phyloP scores from a whole-genome alignment of 2,113 vertebrate genomes.

The Corvus moneduloides region DNA sequence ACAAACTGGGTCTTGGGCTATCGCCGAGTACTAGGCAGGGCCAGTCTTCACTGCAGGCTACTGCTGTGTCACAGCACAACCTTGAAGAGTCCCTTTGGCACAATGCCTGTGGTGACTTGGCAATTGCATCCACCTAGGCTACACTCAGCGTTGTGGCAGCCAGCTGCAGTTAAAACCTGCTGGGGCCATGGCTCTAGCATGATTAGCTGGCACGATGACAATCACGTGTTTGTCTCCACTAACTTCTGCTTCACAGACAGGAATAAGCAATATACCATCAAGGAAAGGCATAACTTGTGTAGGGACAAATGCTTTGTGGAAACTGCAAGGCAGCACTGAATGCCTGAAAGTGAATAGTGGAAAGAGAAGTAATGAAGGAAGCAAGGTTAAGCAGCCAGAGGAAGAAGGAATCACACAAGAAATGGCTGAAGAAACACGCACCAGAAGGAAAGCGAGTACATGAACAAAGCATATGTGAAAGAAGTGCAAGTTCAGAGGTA shows the following conservation, averaged over 20 bases:
- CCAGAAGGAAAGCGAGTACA: fast-evolving
- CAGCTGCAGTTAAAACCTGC: constrained; percentile 44
- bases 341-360: not conserved
- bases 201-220: not conserved
- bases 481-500: not conserved
- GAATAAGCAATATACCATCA: not conserved
- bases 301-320: not conserved
- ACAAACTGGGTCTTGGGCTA: not conserved
- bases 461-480: not conserved
- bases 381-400: not conserved
- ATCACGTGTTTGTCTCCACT: not conserved
- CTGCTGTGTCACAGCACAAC: not conserved
- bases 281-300: not conserved
- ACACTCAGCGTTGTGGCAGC: not conserved
- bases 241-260: not conserved
- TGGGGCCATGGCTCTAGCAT: not conserved
- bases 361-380: not conserved
- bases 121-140: constrained; percentile 11
- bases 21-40: not conserved
- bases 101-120: not conserved
- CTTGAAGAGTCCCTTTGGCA: constrained; percentile 19
- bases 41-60: not conserved
- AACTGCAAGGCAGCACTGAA: not conserved
- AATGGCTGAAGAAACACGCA: not conserved
- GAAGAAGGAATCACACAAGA: not conserved